phyloP scores from a whole-genome alignment of 2,113 vertebrate species.

The Dissostichus mawsoni region DNA sequence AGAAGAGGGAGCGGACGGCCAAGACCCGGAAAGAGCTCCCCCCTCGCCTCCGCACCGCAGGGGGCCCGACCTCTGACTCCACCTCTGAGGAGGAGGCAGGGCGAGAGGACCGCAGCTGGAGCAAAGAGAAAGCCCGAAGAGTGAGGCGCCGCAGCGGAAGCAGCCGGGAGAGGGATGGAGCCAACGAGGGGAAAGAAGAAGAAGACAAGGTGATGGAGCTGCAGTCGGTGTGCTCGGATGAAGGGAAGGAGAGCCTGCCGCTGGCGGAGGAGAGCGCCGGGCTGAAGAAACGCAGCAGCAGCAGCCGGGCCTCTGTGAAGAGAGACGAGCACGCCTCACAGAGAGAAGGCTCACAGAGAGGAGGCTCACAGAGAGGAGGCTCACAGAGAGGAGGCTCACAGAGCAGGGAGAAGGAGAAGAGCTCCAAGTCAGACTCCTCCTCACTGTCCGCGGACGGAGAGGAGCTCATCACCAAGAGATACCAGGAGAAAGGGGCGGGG shows the following conservation, averaged over 20 bases:
- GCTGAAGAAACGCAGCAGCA: constrained; percentile 64
- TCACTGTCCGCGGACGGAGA: constrained; percentile 65
- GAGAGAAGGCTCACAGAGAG: constrained; percentile 29
- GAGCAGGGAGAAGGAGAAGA: constrained; percentile 46
- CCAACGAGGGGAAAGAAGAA: constrained; percentile 25
- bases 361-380: constrained; percentile 7
- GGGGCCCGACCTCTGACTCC: constrained; percentile 76
- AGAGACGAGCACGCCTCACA: constrained; percentile 46
- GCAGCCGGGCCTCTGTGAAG: constrained; percentile 19
- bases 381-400: constrained; percentile 32
- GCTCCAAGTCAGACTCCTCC: constrained; percentile 53
- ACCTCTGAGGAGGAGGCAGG: constrained; percentile 85
- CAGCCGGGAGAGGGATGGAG: constrained; percentile 64
- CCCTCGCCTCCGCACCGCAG: constrained; percentile 69
- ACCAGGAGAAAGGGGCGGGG: constrained; percentile 82
- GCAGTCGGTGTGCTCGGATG: constrained; percentile 77
- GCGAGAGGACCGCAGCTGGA: constrained; percentile 88
- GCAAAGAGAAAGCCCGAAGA: constrained; percentile 86
- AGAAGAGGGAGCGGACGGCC: constrained; percentile 66
- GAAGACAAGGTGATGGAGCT: constrained; percentile 79
- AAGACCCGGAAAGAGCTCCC: constrained; percentile 73
- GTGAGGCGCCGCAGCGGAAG: constrained; percentile 78
- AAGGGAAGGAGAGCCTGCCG: constrained; percentile 63
- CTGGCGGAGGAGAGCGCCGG: constrained; percentile 61
- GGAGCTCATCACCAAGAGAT: constrained; percentile 73